phyloP scores from a whole-genome alignment of 2,797 vertebrate genomes.

The Salarias fasciatus region DNA sequence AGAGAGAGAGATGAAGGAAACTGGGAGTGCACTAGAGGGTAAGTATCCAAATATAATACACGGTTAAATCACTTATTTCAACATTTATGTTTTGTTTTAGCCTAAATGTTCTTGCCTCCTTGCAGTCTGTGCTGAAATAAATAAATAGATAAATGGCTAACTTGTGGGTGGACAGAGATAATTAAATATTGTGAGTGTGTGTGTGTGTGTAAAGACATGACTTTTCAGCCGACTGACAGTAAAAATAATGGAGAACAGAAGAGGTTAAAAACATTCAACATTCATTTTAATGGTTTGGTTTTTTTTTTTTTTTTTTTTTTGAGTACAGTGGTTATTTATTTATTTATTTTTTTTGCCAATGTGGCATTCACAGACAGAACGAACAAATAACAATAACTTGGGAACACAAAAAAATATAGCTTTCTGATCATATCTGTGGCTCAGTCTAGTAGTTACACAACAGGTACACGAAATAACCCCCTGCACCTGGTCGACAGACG shows the following conservation, averaged over 20 bases:
- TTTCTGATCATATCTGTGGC: slow-evolving; percentile 84
- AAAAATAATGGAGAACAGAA: slow-evolving; percentile 27
- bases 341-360: slow-evolving; percentile 72
- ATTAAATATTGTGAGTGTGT: too few relatives aligned
- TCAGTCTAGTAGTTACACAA: slow-evolving; percentile 86
- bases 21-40: slow-evolving; percentile 29
- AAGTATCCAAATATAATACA: slow-evolving; percentile 44
- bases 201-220: too few relatives aligned
- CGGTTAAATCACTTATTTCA: slow-evolving; percentile 57
- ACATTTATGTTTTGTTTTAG: slow-evolving; percentile 45
- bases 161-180: slow-evolving; percentile 8
- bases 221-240: neutral
- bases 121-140: neutral
- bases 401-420: slow-evolving; percentile 81
- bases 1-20: slow-evolving; percentile 46
- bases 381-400: slow-evolving; percentile 75
- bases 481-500: slow-evolving; percentile 78
- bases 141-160: slow-evolving; percentile 6
- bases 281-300: slow-evolving; percentile 87
- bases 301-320: slow-evolving; percentile 78
- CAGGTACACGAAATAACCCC: slow-evolving; percentile 69
- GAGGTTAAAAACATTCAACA: slow-evolving; percentile 74
- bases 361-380: slow-evolving; percentile 80
- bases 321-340: slow-evolving; percentile 90
- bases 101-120: slow-evolving; percentile 19